Evolutionary conservation across 2,113 vertebrate genomes (phyloP).

Genomic region (Sciurus niger): DNA sequence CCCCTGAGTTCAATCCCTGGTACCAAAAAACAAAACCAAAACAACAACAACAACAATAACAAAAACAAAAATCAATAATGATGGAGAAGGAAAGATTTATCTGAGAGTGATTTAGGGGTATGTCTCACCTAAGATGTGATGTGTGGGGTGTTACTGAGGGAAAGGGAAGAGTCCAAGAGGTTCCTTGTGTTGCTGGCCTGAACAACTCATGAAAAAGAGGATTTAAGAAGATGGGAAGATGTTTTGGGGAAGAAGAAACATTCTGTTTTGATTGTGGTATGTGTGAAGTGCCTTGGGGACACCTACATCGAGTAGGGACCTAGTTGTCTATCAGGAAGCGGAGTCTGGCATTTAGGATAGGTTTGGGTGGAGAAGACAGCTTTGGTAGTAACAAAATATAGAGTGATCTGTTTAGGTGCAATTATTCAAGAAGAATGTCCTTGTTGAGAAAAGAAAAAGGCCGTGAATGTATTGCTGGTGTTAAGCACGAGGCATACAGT

Average conservation of each 20-base stretch:
- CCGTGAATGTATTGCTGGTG: background rate
- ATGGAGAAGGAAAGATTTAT: background rate
- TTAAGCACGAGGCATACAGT: rapidly evolving
- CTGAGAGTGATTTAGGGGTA: background rate
- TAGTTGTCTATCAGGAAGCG: background rate
- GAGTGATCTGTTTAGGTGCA: background rate
- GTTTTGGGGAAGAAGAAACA: background rate
- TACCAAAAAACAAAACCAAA: too few relatives aligned
- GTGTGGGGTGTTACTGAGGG: background rate
- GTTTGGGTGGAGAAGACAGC: background rate
- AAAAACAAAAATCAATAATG: too few relatives aligned
- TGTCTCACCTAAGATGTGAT: background rate
- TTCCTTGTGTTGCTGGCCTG: background rate
- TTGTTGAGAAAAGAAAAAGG: background rate
- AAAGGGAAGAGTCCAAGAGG: background rate
- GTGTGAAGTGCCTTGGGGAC: background rate
- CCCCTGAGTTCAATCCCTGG: too few relatives aligned
- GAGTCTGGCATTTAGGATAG: background rate
- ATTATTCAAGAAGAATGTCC: background rate
- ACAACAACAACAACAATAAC: too few relatives aligned
- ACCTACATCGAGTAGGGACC: background rate
- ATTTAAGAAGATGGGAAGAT: background rate
- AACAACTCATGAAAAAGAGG: background rate
- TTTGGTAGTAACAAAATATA: background rate
- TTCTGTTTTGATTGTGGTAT: background rate